phyloP scores from a whole-genome alignment of 2,888 invertebrate species.

The Artemia sinica region DNA sequence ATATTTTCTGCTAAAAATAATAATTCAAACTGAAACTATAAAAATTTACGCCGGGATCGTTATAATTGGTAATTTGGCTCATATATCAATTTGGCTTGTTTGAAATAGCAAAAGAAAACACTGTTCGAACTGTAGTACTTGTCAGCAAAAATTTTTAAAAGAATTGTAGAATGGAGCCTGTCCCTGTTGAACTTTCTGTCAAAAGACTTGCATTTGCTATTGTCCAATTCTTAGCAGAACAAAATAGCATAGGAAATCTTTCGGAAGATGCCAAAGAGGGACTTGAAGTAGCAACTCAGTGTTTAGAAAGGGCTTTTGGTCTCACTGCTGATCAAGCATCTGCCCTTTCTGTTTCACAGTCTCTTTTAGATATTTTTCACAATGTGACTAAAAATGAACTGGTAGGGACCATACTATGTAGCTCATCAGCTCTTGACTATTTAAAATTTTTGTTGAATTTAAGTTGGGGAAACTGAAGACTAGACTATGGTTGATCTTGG shows the following conservation, averaged over 20 bases:
- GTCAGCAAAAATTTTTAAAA: neutral
- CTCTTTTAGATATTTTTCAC: constrained; percentile 36
- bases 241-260: constrained; percentile 31
- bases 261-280: constrained; percentile 45
- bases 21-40: too few species aligned
- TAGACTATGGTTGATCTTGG: too few species aligned
- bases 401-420: constrained; percentile 13
- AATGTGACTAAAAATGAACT: constrained; percentile 26
- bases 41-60: too few species aligned
- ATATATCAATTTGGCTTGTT: too few species aligned
- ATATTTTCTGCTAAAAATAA: too few species aligned
- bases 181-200: constrained; percentile 13
- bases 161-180: neutral
- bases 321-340: constrained; percentile 37
- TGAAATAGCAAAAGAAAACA: too few species aligned
- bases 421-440: neutral
- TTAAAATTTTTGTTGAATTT: too few species aligned
- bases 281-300: constrained; percentile 83
- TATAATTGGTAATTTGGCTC: too few species aligned
- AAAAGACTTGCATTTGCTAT: constrained; percentile 28
- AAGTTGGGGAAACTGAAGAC: too few species aligned
- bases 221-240: constrained; percentile 36
- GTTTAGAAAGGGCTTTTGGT: constrained; percentile 75
- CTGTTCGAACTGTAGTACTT: too few species aligned
- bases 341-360: constrained; percentile 25